Evolutionary conservation across 2,113 vertebrate genomes (phyloP).

Genomic region (Crotophaga sulcirostris): DNA sequence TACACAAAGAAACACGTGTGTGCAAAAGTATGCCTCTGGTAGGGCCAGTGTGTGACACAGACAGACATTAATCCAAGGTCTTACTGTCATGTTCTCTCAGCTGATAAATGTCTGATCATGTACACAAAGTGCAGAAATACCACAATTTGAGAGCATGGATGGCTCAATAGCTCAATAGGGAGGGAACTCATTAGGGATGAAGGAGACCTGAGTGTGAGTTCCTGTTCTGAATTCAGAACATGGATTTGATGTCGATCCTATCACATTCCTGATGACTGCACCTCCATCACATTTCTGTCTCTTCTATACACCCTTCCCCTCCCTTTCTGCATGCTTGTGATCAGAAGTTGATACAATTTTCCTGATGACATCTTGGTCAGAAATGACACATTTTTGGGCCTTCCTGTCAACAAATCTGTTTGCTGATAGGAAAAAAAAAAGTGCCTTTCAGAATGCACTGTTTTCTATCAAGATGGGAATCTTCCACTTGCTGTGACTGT

Average conservation of each 20-base stretch:
- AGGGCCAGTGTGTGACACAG: neutral
- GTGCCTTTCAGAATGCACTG: neutral
- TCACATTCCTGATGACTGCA: neutral
- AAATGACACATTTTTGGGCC: neutral
- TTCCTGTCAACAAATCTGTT: neutral
- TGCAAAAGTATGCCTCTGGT: neutral
- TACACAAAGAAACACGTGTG: neutral
- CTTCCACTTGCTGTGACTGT: neutral
- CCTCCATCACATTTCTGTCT: neutral
- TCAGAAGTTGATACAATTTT: conserved; percentile 17
- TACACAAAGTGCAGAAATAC: neutral
- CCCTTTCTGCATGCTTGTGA: neutral
- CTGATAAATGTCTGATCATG: neutral
- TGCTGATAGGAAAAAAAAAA: neutral
- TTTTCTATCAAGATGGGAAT: conserved; percentile 15
- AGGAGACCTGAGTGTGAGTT: neutral
- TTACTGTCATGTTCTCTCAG: neutral
- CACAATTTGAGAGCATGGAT: neutral
- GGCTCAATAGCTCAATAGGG: neutral
- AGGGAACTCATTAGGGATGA: neutral
- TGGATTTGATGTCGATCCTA: neutral
- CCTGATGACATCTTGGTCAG: neutral
- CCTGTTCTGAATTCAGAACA: neutral
- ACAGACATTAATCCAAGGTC: neutral
- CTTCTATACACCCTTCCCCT: neutral